These are phyloP conservation scores for Tupaia chinensis DNA, from an alignment of 2,113 vertebrate genomes.

Conservation along the genomic window DNA sequence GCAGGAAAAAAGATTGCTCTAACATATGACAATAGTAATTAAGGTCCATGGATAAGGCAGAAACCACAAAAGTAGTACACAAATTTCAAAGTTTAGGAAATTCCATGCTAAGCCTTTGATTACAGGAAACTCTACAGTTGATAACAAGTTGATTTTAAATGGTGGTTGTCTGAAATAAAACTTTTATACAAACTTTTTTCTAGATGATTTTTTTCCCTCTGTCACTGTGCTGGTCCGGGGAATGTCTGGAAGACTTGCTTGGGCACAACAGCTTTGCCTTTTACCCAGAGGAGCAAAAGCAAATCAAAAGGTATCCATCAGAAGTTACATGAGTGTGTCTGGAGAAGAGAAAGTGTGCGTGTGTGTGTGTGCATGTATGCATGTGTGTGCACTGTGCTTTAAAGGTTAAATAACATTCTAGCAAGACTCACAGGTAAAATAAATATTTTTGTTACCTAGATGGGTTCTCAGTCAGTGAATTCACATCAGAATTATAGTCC, in stretches of 20 bases:
- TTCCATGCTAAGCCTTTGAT: background rate
- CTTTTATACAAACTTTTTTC: slow-evolving; percentile 71
- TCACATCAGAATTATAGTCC: slow-evolving; percentile 2
- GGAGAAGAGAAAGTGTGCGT: slow-evolving; percentile 44
- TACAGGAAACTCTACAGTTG: background rate
- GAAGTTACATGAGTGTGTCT: slow-evolving; percentile 80
- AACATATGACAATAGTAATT: background rate
- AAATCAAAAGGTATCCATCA: slow-evolving; percentile 94
- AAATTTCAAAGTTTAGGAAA: background rate
- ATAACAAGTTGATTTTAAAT: slow-evolving; percentile 36
- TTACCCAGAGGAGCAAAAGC: slow-evolving; percentile 96
- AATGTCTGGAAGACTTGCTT: slow-evolving; percentile 96
- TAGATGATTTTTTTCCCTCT: slow-evolving; percentile 95
- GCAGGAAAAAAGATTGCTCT: background rate
- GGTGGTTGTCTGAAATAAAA: slow-evolving; percentile 55
- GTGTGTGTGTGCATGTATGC: background rate
- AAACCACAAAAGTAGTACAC: background rate
- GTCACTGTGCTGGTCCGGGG: slow-evolving; percentile 96
- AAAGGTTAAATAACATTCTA: slow-evolving; percentile 35
- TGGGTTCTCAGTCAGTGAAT: background rate
- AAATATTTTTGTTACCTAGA: slow-evolving; percentile 19
- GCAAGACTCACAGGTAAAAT: slow-evolving; percentile 31
- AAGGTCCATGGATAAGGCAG: background rate
- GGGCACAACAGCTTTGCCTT: slow-evolving; percentile 97
- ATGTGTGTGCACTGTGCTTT: background rate